A percentile compares a stretch with the other conserved stretches of the same genome.
Conservation (phyloP, 2,888 invertebrate genomes). For the Drosophila yooni region DNA sequence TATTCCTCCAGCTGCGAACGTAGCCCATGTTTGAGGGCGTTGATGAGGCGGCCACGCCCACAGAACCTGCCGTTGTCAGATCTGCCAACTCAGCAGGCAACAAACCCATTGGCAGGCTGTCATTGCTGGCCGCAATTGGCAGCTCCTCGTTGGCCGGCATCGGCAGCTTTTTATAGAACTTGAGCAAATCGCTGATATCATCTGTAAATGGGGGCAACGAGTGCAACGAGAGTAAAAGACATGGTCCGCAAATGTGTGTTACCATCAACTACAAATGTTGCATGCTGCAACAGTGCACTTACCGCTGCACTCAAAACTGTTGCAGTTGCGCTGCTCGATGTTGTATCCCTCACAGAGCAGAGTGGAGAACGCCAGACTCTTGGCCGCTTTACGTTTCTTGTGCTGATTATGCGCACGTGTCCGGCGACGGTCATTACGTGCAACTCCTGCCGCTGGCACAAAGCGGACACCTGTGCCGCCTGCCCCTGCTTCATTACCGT, state of each 20-base stretch:
- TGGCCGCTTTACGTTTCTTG: conserved; percentile 78
- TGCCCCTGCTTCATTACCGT: conserved; percentile 50
- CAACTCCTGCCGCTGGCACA: conserved; percentile 45
- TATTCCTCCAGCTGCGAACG: conserved; percentile 82
- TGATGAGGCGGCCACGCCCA: conserved; percentile 65
- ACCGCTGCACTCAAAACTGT: conserved; percentile 85
- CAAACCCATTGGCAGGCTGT: conserved; percentile 16
- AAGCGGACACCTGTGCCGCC: conserved; percentile 64
- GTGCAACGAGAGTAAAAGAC: too few species aligned
- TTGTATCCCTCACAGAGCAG: conserved; percentile 85
- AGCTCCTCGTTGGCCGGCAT: conserved; percentile 69
- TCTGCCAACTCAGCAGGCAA: conserved; percentile 40
- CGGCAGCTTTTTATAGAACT: conserved; percentile 84
- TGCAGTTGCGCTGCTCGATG: conserved; percentile 85
- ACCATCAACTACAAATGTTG: neutral
- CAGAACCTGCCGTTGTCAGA: conserved; percentile 42
- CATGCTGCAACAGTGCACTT: conserved; percentile 42
- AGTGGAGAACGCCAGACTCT: conserved; percentile 80
- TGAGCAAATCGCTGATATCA: conserved; percentile 84
- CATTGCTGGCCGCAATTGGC: conserved; percentile 21
- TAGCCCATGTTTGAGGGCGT: conserved; percentile 83
- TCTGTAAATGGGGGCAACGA: conserved; percentile 66
- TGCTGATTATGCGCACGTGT: conserved; percentile 65
- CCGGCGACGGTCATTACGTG: conserved; percentile 57
- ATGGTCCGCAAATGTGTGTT: neutral